Base-by-base conservation (phyloP, 2,888 invertebrate genomes). In the Acronicta leporina region DNA sequence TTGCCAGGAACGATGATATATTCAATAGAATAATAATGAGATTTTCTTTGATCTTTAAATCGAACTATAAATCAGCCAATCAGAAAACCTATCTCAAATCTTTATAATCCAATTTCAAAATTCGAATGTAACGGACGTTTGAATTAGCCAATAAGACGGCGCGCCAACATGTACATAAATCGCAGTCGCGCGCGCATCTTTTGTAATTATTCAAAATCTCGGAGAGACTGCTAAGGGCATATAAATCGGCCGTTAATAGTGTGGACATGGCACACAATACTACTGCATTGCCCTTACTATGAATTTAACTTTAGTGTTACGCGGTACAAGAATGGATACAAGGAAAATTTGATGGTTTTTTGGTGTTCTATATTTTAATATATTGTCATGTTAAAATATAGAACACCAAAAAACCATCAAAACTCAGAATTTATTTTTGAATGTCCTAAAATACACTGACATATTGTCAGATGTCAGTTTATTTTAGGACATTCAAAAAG, bases 161-260 rank as follows among this genome's bases (percentile, higher is more conserved):
- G 67, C 67, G 68, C 79, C 76, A 80, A 84, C 84, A 77, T 83
- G 81, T 77, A 79, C 83, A 86, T 87, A 87, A 87, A 87, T 85
- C 81, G 73, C 73, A 50, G 62, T 81, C 76, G 83, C 81, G 75
- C 59, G 84, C 82, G 83, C 84, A 80, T 85, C 87, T 81, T 75
- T 87, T 87, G 87, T 90, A 92, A 91, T 91, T 91, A 91, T 92
- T 91, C 91, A 91, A 87, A 89, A 87, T 81, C 78, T 80, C 65
- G 70, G 68, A 77, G 80, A 82, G 79, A 84, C 87, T 82, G 86
- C 86, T 88, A 90, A 85, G 84, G 89, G 87, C 83, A 87, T 88
- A 91, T 91, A 91, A 90, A 90, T 90, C 87, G 86, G 73, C 83
- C 84, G 85, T 86, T 89, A 91, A 90, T 90, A 90, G 90, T 86